Evolutionary conservation across 2,797 vertebrate genomes (phyloP).

Genomic region (Myiotriccus ornatus): DNA sequence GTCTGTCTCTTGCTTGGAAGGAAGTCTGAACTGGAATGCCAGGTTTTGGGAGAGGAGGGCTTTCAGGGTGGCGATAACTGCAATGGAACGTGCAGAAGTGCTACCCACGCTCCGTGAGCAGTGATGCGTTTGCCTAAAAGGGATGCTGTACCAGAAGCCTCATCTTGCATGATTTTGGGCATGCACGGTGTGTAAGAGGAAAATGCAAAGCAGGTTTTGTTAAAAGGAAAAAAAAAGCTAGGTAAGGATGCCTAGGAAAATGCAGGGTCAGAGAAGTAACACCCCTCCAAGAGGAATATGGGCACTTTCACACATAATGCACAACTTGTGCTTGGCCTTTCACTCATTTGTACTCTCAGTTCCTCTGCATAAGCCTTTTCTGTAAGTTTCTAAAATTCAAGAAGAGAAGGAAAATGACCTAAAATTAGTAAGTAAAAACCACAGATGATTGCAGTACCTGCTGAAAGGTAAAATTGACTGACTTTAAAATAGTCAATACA

Average conservation of each 20-base stretch:
- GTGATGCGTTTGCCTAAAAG: rapidly evolving
- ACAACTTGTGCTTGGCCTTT: neutral
- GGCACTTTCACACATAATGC: neutral
- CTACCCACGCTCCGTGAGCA: neutral
- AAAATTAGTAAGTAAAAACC: neutral
- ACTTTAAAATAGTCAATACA: neutral
- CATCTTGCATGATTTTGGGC: neutral
- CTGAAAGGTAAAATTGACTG: neutral
- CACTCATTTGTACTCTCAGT: neutral
- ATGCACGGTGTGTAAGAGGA: neutral
- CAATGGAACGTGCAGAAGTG: neutral
- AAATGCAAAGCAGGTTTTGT: neutral
- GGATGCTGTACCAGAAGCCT: neutral
- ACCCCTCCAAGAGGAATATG: neutral
- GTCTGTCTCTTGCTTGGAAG: neutral
- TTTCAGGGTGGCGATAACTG: neutral
- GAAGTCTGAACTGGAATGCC: neutral
- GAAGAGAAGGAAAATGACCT: neutral
- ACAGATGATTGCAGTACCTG: neutral
- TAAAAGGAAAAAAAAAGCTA: neutral
- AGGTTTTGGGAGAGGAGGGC: neutral
- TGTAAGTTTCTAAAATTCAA: neutral
- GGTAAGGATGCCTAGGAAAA: neutral
- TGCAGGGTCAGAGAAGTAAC: neutral
- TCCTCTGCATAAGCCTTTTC: neutral